Evolutionary conservation across 2,113 vertebrate species (phyloP).

Genomic region (Corythoichthys intestinalis): DNA sequence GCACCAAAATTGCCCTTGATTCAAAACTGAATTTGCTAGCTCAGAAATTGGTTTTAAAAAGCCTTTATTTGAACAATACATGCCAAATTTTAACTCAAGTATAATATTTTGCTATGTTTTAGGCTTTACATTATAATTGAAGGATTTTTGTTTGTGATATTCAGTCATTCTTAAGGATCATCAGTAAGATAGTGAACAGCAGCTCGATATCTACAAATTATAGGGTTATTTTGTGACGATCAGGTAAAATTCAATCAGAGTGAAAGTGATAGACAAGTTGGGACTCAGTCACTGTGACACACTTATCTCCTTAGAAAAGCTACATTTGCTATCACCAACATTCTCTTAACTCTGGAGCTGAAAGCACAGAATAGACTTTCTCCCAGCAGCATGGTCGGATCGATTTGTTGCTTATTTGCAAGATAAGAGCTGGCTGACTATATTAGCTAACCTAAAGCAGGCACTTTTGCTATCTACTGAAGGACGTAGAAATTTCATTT

Average conservation of each 20-base stretch:
- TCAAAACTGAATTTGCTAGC: background rate
- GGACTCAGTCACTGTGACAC: conserved; percentile 22
- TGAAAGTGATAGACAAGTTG: conserved; percentile 43
- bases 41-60: background rate
- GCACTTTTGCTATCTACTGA: conserved; percentile 16
- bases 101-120: conserved; percentile 14
- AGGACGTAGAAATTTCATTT: conserved; percentile 15
- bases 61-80: too few relatives aligned
- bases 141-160: conserved; percentile 8
- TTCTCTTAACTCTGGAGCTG: conserved; percentile 48
- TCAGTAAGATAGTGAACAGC: conserved; percentile 23
- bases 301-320: conserved; percentile 46
- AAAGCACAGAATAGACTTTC: conserved; percentile 35
- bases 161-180: conserved; percentile 1
- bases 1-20: background rate
- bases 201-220: conserved; percentile 3
- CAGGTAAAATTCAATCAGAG: conserved; percentile 46
- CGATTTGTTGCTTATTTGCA: conserved; percentile 48
- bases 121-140: background rate
- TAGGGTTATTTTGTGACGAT: conserved; percentile 24
- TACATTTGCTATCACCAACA: conserved; percentile 34
- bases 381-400: conserved; percentile 33
- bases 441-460: conserved; percentile 15
- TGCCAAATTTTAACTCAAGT: background rate
- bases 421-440: conserved; percentile 53